Conservation (phyloP, 2,797 vertebrate species). For the Cynodonichthys magdalenae region DNA sequence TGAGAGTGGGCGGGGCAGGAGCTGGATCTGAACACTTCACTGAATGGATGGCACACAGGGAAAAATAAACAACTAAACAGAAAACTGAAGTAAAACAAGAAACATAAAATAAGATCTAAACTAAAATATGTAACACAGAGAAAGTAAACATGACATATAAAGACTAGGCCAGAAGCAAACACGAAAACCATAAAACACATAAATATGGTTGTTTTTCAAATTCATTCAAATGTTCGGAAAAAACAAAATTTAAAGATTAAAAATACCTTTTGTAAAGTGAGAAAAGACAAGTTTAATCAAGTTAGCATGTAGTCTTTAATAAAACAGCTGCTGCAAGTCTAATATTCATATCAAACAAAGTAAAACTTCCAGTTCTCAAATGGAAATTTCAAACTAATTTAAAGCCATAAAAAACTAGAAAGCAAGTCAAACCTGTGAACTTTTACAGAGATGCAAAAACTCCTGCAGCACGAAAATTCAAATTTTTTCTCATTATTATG, state of each 20-base stretch:
- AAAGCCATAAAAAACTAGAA: constrained; percentile 25
- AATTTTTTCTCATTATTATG: constrained; percentile 26
- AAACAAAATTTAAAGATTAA: constrained; percentile 4
- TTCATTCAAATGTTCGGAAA: neutral
- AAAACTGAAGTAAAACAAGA: no score
- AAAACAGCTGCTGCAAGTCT: constrained; percentile 43
- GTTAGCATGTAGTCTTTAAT: constrained; percentile 54
- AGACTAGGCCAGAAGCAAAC: no score
- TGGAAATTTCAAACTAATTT: constrained; percentile 17
- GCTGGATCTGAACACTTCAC: no score
- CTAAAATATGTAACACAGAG: no score
- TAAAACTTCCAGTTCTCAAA: constrained; percentile 23
- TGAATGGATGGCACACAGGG: no score
- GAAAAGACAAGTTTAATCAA: constrained; percentile 24
- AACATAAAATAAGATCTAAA: no score
- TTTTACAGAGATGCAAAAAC: constrained; percentile 20
- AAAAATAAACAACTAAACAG: neutral
- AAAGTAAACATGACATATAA: no score
- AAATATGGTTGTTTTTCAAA: no score
- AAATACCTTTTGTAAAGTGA: neutral
- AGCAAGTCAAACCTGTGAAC: constrained; percentile 4
- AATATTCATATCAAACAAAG: constrained; percentile 45
- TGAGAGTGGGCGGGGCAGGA: no score
- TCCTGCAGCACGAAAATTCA: constrained; percentile 43
- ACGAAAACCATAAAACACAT: no score